Base-by-base conservation (phyloP, 2,888 invertebrate genomes). In the Trissolcus brochymenae region DNA sequence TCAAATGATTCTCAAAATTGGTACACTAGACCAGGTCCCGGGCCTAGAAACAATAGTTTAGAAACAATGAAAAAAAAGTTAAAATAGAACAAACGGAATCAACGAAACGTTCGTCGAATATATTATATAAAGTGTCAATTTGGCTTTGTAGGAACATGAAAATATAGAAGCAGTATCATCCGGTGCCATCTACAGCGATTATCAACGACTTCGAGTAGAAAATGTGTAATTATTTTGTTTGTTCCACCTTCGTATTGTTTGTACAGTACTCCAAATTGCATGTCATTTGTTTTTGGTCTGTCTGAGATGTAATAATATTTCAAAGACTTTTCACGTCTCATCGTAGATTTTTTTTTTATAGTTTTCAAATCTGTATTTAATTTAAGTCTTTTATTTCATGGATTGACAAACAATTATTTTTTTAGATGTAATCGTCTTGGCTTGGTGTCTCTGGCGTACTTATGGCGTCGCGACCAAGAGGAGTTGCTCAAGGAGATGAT, bases 401-500 rank as follows among this genome's bases (percentile, higher is more conserved):
- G 35, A 35, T 9, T 35, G 9, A 1, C 6, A 35, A 35, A 35
- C 2, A 11, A 11, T 35, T 7, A 84, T 90, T 88, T 70, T 75
- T 91, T 78, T 90, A 98, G 96, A 72, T 99, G 99, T 91, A 92
- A 92, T 84, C 93, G 99, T 84, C 92, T 99, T 86, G 95, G 95
- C 85, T 92, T 99, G 84, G 92, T 95, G 81, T 94, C 97, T 62
- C 91, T 99, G 83, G 95, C 98, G 43, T 99, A 97, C 91, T 91
- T 99, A 81, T 99, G 99, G 99, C 94, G 96, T 89, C 91, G 97
- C 87, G 95, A 99, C 90, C 99, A 99, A 91, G 93, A 93, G 86
- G 96, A 97, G 89, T 91, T 99, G 79, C 91, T 99, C 72, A 94
- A 96, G 88, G 98, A 99, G 92, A 99, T 99, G 98, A 97, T 99